These are phyloP conservation scores for Mixornis gularis DNA, from an alignment of 2,113 vertebrate genomes.

Conservation along the genomic window DNA sequence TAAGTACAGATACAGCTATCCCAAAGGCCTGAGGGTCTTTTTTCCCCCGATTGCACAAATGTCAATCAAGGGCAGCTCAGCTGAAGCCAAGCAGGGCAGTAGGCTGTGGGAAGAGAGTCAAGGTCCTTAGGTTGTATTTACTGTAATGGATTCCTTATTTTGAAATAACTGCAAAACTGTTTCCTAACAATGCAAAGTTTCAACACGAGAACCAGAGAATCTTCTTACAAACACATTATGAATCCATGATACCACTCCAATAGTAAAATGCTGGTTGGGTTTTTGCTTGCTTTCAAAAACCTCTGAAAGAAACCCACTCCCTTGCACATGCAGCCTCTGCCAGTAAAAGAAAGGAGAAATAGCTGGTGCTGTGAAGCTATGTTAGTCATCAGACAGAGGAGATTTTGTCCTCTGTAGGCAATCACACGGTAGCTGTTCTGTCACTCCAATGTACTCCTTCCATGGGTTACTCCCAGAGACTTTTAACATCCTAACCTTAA, in stretches of 20 bases:
- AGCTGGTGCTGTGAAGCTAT: neutral
- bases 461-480: neutral
- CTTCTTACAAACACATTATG: neutral
- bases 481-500: neutral
- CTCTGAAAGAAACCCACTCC: neutral
- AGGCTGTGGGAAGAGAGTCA: neutral
- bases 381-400: neutral
- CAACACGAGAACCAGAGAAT: neutral
- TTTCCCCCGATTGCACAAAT: neutral
- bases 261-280: neutral
- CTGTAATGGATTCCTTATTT: neutral
- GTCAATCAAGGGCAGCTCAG: neutral
- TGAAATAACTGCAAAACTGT: neutral
- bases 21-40: neutral
- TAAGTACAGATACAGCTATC: neutral
- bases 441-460: neutral
- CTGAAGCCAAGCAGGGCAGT: neutral
- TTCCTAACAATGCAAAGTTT: conserved; percentile 12
- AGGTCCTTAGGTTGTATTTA: neutral
- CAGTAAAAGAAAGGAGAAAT: neutral
- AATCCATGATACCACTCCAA: neutral
- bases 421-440: neutral
- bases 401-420: neutral
- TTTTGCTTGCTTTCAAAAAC: neutral
- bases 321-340: neutral